These are phyloP conservation scores for Sinelater perroti DNA, from an alignment of 2,888 invertebrate species.

Conservation along the genomic window DNA sequence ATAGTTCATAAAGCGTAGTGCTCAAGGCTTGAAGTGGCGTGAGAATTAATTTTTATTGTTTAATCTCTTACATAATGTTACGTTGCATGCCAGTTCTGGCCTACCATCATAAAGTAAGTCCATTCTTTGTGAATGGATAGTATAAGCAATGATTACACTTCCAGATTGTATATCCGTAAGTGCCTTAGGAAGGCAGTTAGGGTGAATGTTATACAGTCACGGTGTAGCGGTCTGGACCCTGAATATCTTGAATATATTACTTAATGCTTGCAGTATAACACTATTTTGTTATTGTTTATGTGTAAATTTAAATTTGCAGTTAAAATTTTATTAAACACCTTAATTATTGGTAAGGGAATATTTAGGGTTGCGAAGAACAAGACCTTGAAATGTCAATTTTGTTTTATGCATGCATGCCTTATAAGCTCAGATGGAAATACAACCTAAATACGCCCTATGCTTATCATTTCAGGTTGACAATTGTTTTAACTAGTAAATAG, in stretches of 20 bases:
- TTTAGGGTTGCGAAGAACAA: background rate
- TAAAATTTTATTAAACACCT: background rate
- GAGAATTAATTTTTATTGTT: background rate
- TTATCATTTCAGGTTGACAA: background rate
- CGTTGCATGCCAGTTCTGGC: too few relatives aligned
- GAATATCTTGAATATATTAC: background rate
- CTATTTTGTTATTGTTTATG: constrained; percentile 7
- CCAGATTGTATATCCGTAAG: constrained; percentile 9
- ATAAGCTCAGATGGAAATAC: too few relatives aligned
- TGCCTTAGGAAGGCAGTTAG: constrained; percentile 18
- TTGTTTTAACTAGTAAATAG: constrained; percentile 8
- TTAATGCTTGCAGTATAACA: constrained; percentile 17
- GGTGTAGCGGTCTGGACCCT: constrained; percentile 15
- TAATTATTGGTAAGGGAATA: constrained; percentile 1
- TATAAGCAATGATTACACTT: constrained; percentile 1
- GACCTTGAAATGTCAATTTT: too few relatives aligned
- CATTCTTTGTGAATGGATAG: too few relatives aligned
- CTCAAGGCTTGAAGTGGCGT: background rate
- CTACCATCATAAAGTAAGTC: too few relatives aligned
- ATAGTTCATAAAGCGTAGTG: background rate
- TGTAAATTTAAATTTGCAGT: constrained; percentile 8
- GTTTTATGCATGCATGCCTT: too few relatives aligned
- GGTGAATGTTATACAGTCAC: background rate
- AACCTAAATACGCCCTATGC: constrained; percentile 2
- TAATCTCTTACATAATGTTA: background rate